Percentiles rank a stretch among this genome's conserved stretches.
These are phyloP conservation scores for Botia kubotai DNA, from an alignment of 2,797 vertebrate species.

Conservation along the genomic window DNA sequence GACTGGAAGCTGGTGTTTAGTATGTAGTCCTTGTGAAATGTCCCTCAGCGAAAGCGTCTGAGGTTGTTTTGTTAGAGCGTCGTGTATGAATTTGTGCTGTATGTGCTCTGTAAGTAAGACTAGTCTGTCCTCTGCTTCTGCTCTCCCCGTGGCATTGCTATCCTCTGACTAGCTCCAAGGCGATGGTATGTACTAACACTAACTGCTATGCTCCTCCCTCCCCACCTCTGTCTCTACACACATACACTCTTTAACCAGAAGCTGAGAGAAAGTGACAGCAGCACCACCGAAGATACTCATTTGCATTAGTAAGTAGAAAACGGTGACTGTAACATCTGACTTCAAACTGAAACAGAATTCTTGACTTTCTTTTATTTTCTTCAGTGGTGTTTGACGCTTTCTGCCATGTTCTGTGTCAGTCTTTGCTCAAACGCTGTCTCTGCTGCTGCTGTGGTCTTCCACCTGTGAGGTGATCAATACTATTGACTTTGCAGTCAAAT, in stretches of 20 bases:
- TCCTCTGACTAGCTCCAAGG: constrained; percentile 92
- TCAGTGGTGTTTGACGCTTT: constrained; percentile 65
- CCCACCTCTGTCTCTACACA: constrained; percentile 65
- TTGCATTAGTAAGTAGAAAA: not conserved
- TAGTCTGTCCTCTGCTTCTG: constrained; percentile 85
- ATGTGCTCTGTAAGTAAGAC: constrained; percentile 92
- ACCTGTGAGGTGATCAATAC: constrained; percentile 17
- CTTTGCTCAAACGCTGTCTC: not conserved
- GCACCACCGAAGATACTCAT: constrained; percentile 11
- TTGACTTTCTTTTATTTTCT: not conserved
- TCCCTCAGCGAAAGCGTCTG: constrained; percentile 41
- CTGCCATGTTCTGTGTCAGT: constrained; percentile 49
- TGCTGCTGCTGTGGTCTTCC: constrained; percentile 3
- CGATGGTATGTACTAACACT: constrained; percentile 93
- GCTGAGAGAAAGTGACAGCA: constrained; percentile 73
- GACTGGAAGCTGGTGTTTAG: not conserved
- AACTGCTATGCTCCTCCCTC: constrained; percentile 73
- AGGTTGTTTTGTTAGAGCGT: constrained; percentile 35
- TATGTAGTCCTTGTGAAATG: not conserved
- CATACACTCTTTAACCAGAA: constrained; percentile 56
- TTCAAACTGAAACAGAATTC: not conserved
- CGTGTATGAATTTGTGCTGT: constrained; percentile 76
- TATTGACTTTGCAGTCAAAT: constrained; percentile 21
- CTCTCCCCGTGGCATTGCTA: constrained; percentile 83
- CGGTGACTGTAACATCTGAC: not conserved